A percentile compares a stretch with the other conserved stretches of the same genome.
phyloP scores from a whole-genome alignment of 2,113 vertebrate genomes.

The cat (Felis catus) region DNA sequence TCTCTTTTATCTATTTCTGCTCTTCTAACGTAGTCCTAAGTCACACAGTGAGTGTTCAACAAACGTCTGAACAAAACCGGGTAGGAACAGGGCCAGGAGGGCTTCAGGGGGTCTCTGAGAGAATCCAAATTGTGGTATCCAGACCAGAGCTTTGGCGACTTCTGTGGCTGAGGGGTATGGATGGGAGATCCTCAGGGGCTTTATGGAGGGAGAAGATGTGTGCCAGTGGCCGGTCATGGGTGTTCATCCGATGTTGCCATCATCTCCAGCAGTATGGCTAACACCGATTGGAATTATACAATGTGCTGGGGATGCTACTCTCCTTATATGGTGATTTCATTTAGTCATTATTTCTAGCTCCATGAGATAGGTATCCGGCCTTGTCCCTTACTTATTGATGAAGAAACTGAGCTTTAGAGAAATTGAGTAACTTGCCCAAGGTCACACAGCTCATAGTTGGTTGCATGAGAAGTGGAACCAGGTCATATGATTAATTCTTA shows the following conservation, averaged over 20 bases:
- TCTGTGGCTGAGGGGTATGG: no score
- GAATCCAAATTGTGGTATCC: neutral
- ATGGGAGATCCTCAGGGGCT: neutral
- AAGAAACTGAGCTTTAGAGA: neutral
- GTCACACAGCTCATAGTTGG: neutral
- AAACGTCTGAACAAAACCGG: neutral
- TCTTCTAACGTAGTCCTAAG: no score
- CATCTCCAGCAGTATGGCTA: neutral
- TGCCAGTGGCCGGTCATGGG: neutral
- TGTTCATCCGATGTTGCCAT: neutral
- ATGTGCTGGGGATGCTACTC: neutral
- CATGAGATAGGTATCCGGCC: neutral
- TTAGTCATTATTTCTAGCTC: neutral
- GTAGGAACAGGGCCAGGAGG: neutral
- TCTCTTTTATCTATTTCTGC: neutral
- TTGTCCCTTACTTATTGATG: neutral
- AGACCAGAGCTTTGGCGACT: neutral
- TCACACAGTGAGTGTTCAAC: neutral
- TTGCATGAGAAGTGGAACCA: neutral
- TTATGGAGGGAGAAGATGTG: neutral
- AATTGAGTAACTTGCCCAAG: neutral
- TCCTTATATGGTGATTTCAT: neutral
- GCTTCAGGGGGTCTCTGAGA: neutral
- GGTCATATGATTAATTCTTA: neutral
- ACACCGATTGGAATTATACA: neutral